Evolutionary conservation across 2,888 invertebrate genomes (phyloP), one percentile per base, ranked within the genome.

Genomic region (Chrysodeixis includens): DNA sequence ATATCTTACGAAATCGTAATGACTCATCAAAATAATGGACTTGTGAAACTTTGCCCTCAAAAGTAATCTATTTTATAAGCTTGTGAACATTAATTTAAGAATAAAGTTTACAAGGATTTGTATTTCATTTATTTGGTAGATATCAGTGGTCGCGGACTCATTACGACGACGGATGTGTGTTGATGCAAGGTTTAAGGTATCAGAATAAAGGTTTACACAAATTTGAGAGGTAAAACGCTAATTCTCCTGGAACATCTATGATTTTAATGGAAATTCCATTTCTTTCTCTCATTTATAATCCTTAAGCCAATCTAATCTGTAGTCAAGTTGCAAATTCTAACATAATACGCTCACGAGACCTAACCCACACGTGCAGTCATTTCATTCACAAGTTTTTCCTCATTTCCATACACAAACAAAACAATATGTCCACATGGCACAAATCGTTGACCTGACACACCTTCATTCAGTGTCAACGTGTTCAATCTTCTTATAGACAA

Each of bases 11-110:
- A 87, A 86, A 87, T 80, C 62, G 58, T 71, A 77, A 74, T 86
- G 87, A 87, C 68, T 87, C 85, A 87, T 85, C 84, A 83, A 74
- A 81, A 83, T 79, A 75, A 78, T 77, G 72, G 66, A 75, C 67
- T 84, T 84, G 80, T 74, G 66, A 76, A 79, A 83, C 71, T 77
- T 16, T 74, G 78, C 69, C 78, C 84, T 81, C 74, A 53, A 40
- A 62, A 69, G 64, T 64, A 62, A 52, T 52, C 56, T 40, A 44
- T 6, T 26, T 26, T 26, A 26, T 4, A 2, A 26, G 26, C 26
- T 26, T 26, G 26, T 26, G 26, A 26, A 26, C 3, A 26, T 26
- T 26, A 26, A 26, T 26, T 26, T 6, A 2, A 26, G 26, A 26
- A 6, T 26, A 26, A 26, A 26, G 26, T 26, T 26, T 26, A 26